Percentiles rank a stretch among this genome's conserved stretches.
Evolutionary conservation across 2,888 invertebrate genomes (phyloP).

Genomic region (Adelognathus sp.): DNA sequence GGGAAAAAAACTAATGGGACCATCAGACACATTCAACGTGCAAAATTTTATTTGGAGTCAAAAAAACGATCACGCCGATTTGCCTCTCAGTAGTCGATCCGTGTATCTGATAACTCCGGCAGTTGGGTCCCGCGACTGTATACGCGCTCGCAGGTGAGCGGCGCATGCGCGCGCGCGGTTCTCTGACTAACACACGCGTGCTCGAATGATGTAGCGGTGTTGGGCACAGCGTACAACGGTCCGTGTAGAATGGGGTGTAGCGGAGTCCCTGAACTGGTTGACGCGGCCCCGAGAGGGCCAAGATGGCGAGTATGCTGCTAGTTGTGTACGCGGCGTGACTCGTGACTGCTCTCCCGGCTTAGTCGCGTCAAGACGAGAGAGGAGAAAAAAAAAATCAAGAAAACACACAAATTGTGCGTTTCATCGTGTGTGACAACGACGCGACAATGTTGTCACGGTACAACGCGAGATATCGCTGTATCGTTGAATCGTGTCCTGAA

Average conservation of each 20-base stretch:
- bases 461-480: conserved; percentile 19
- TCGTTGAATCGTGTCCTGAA: neutral
- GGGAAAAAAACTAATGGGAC: no score
- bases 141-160: neutral
- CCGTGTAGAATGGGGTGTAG: conserved; percentile 53
- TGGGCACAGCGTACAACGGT: conserved; percentile 11
- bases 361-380: conserved; percentile 38
- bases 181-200: neutral
- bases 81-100: no score
- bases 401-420: no score
- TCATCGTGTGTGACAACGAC: conserved; percentile 27
- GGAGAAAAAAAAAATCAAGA: conserved; percentile 20
- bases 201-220: neutral
- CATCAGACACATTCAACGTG: no score
- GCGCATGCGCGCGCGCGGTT: conserved; percentile 24
- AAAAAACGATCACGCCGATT: no score
- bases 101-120: neutral
- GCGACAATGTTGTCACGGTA: conserved; percentile 49
- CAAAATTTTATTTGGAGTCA: no score
- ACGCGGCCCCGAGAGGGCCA: conserved; percentile 68
- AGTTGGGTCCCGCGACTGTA: conserved; percentile 1
- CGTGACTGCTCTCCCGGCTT: conserved; percentile 52
- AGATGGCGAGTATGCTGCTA: conserved; percentile 77
- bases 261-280: conserved; percentile 66
- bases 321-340: conserved; percentile 68